Evolutionary conservation across 2,888 invertebrate species (phyloP).

Genomic region (Volucella bombylans): DNA sequence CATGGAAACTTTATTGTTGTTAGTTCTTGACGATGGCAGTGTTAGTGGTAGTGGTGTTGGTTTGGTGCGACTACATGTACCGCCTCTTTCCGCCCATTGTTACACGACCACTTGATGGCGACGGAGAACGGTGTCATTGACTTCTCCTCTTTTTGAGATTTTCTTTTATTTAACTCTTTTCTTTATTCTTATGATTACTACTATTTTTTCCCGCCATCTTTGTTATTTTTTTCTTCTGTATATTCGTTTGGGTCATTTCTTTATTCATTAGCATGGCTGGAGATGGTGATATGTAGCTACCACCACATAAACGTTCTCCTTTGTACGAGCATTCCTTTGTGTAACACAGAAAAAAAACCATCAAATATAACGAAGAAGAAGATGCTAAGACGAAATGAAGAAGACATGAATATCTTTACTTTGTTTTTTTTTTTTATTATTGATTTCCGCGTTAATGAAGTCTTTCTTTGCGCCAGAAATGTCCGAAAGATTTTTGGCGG

Average conservation of each 20-base stretch:
- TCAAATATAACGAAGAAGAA: not conserved
- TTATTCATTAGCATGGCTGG: conserved; percentile 66
- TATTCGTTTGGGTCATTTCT: conserved; percentile 62
- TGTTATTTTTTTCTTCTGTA: conserved; percentile 30
- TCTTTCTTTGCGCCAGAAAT: conserved; percentile 29
- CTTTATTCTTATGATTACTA: conserved; percentile 16
- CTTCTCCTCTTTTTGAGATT: conserved; percentile 65
- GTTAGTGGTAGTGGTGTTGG: conserved; percentile 42
- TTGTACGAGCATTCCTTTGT: conserved; percentile 8
- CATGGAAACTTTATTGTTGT: conserved; percentile 52
- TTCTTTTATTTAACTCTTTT: conserved; percentile 23
- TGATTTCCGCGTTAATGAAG: conserved; percentile 38
- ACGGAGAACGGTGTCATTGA: conserved; percentile 64
- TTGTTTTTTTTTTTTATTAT: conserved; percentile 7
- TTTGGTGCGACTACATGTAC: conserved; percentile 30
- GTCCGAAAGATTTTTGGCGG: conserved; percentile 20
- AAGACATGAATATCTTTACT: conserved; percentile 6
- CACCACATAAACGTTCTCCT: conserved; percentile 30
- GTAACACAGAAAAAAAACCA: not conserved
- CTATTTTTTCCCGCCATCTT: conserved; percentile 62
- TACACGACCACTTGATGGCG: conserved; percentile 53
- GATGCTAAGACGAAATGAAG: not conserved
- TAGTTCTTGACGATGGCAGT: not conserved
- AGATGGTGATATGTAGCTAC: conserved; percentile 15
- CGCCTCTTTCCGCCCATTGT: conserved; percentile 63